Evolutionary conservation across 2,113 vertebrate species (phyloP), one percentile per base, ranked within the genome.

Genomic region (Copsychus sechellarum): DNA sequence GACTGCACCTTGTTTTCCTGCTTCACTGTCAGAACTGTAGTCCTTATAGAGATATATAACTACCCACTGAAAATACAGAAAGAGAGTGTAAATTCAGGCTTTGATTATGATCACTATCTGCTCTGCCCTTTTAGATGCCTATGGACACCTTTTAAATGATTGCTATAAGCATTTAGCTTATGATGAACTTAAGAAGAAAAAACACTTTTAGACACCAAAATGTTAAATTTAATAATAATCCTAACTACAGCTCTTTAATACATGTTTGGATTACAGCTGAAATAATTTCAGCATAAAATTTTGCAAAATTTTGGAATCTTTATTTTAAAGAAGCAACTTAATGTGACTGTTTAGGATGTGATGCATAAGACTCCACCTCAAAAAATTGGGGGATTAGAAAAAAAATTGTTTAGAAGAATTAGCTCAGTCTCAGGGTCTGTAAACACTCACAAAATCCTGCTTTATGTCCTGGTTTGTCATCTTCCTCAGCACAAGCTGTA

Each of bases 321-420:
- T 78, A 19, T 57, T 92, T 45, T 71, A 76, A 86, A 79, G 25
- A 54, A 67, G 22, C 6, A 45, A 54, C 11, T 66, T 76, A 26
- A 38, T 42, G 31, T 36, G 25, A 5, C 20, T 62, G 3, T 62
- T 83, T 71, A 31, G 8, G 7, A 78, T n/a, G 23, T 50, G 31
- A 36, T n/a, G 14, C 14, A 5, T 62, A 42, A 54, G 18, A 62
- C 5, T 31, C 5, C 5, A 42, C 22, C 42, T 57, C 3, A 77
- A 73, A 72, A 57, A 0, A 47, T 0, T 0, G 10, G 2, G 3
- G 9, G 4, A 1, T 8, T 22, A 14, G 15, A 23, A 2, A 72
- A 83, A 48, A 62, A 8, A 22, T 11, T 47, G 9, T 71, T 58
- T 29, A 50, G 61, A 64, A 80, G 31, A 79, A 48, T 61, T 33